Evolutionary conservation across 1,140 invertebrate species (phyloP), one percentile per base, ranked within the genome.

Genomic region (Sycobia sp.): DNA sequence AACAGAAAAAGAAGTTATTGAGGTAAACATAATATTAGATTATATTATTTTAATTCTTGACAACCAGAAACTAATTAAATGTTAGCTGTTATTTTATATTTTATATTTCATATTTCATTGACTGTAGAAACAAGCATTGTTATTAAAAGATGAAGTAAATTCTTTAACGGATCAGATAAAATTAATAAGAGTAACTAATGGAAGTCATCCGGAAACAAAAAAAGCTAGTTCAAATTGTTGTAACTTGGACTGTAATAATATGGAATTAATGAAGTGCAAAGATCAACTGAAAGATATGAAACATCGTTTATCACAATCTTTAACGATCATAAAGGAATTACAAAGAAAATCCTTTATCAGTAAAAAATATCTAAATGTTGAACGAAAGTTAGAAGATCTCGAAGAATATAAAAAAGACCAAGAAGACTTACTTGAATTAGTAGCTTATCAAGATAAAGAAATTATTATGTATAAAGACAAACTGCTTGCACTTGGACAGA

Each of bases 161-260:
- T 89, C 93, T 71, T 80, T 96, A 11, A 89, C 88, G 71, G 93
- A 95, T 80, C 93, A 97, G 81, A 95, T 95, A 79, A 89, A 92
- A 4, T 78, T 96, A 39, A 79, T 95, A 0, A 92, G 92, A 81
- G 93, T 91, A n/a, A 73, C 80, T 38, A 76, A 81, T 69, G 73
- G 67, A n/a, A 76, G 74, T 46, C 55, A 69, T 23, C 51, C 65
- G 0, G 69, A 73, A 46, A 25, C 54, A 11, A 36, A 53, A 13
- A 20, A 9, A n/a, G 7, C 36, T 5, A 73, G 66, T 22, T 58
- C 71, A 20, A n/a, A 34, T n/a, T 9, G 39, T 0, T 71, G 73
- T 62, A 62, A 68, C 11, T 41, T 57, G 13, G 71, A 74, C 41
- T 51, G 62, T 3, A 57, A 63, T 4, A 70, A 72, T 25, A 69